Evolutionary conservation across 2,797 vertebrate species (phyloP), one percentile per base, ranked within the genome.

Genomic region (Balearica regulorum): DNA sequence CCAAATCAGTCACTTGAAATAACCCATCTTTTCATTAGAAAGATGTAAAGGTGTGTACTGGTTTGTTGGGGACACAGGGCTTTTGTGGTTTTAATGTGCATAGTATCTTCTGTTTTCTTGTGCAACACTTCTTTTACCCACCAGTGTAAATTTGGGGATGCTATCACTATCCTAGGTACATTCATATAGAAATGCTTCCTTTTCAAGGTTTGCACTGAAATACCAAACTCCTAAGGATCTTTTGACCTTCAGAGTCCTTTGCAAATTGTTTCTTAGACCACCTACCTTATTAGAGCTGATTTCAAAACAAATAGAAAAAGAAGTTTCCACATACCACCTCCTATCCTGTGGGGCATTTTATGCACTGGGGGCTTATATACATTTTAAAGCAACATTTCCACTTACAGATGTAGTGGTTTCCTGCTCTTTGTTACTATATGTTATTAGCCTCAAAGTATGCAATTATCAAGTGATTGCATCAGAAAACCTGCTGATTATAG

Each of bases 391-490:
- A 93, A 33, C 53, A 66, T 84, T 95, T 92, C 51, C 58, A 51
- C 54, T 90, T 79, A 87, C 8, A 88, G 39, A 65, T 1, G 0
- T 12, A 87, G 49, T 28, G 41, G 62, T 87, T 92, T 94, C 68
- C 85, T 96, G 61, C 37, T 86, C 73, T 88, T 94, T 86, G 44
- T 71, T 88, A 58, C 55, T 71, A 18, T 31, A 71, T 44, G 65
- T 95, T 91, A 87, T 95, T 90, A 93, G 79, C 53, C 39, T 93
- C 58, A 72, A 96, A 94, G 68, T 64, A 87, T 11, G 35, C 55
- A 96, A 69, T 87, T 95, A 95, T 37, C 88, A 82, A 93, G 68
- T 54, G 76, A 90, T 39, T 96, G 41, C 62, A 81, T 83, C 76
- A 90, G 60, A 94, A 96, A 94, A 90, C 33, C 26, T 72, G 60